Base-by-base conservation (phyloP, 2,797 vertebrate species). In the Syndactyla subalaris region DNA sequence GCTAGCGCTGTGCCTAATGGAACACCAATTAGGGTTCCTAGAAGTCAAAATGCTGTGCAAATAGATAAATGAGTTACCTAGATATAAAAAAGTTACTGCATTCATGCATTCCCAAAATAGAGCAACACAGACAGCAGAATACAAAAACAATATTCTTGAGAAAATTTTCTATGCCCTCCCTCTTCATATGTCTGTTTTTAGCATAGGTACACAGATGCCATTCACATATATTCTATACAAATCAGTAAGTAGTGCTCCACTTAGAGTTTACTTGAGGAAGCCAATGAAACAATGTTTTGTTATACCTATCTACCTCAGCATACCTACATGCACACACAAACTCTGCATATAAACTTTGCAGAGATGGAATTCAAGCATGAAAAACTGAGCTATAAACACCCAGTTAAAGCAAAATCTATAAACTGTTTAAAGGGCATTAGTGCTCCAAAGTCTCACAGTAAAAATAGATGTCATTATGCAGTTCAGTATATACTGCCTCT, bases 1-100 rank as follows among this genome's bases (percentile, higher is more conserved):
- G 85, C 76, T 80, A 91, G 54, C 36, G 27, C 39, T 86, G 55
- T 38, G 67, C 76, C 62, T 96, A 93, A 86, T 81, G 76, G 88
- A 92, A 83, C 62, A 66, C 76, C 62, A 88, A 7, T 92, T 92
- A 89, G n/a, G 17, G 70, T 95, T 93, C 87, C 82, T 96, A 92
- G 91, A 93, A 95, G 73, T 91, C 73, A 92, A 88, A 96, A 70
- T 72, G 45, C 48, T 89, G 46, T 81, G 45, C 48, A 92, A 80
- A 58, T 81, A 95, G 74, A 67, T 55, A 80, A 71, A 86, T 72
- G 20, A 94, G 58, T 68, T 78, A 95, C 59, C 48, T 51, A 66
- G 54, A 30, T 38, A 78, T 32, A 41, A 82, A 79, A 85, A 52
- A 24, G 1, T 23, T 43, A 16, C 5, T 13, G 24, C 21, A 21